These are phyloP conservation scores for Promerops cafer DNA, from an alignment of 2,113 vertebrate genomes.

Conservation along the genomic window DNA sequence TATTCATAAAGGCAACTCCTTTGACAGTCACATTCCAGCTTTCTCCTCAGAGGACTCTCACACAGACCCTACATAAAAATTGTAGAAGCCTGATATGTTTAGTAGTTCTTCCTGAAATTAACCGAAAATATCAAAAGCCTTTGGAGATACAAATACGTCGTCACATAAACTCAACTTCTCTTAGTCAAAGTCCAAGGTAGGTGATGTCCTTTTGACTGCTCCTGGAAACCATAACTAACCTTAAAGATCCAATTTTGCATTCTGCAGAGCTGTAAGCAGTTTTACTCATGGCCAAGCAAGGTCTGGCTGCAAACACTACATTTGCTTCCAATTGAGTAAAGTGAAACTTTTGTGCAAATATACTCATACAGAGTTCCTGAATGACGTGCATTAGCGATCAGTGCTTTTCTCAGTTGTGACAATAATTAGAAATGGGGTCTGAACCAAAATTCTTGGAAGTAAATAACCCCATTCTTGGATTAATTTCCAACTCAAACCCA, in stretches of 20 bases:
- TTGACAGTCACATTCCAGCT: neutral
- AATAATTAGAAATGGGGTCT: slow-evolving; percentile 4
- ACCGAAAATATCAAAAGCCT: neutral
- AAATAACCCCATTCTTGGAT: neutral
- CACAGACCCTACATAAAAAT: neutral
- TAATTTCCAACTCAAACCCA: slow-evolving; percentile 28
- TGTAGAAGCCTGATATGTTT: neutral
- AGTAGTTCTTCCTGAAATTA: neutral
- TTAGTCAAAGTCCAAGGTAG: neutral
- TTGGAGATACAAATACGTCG: neutral
- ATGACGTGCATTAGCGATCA: neutral
- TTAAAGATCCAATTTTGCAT: neutral
- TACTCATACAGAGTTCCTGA: neutral
- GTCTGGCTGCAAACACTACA: slow-evolving; percentile 3
- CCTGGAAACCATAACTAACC: neutral
- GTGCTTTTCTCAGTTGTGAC: neutral
- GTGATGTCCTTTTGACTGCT: neutral
- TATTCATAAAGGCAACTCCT: neutral
- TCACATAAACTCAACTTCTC: neutral
- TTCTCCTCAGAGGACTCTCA: neutral
- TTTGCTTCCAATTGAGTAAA: slow-evolving; percentile 27
- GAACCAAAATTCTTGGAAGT: slow-evolving; percentile 9
- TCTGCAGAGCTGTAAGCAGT: neutral
- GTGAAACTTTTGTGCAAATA: neutral
- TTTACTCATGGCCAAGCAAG: neutral